These are phyloP conservation scores for Orientallactaga sibirica DNA, from an alignment of 2,797 vertebrate genomes.

Conservation along the genomic window DNA sequence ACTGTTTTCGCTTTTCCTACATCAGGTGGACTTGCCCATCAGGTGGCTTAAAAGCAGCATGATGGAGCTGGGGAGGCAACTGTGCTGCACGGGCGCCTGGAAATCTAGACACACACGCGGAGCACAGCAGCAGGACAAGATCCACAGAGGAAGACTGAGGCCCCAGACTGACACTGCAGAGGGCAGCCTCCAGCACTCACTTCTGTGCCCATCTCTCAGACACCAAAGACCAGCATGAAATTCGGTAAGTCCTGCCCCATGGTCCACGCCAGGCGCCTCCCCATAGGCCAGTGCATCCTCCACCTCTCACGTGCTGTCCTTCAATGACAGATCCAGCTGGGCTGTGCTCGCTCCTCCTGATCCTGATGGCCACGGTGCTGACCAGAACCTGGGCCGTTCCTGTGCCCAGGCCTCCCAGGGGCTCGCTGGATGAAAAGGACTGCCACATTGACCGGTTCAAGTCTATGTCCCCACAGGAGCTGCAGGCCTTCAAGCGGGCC, in stretches of 20 bases:
- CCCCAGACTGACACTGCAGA: not conserved
- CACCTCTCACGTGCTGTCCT: not conserved
- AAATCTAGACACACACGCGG: not conserved
- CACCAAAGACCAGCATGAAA: too few relatives aligned
- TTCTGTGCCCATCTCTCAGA: not conserved
- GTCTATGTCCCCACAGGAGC: slow-evolving; percentile 60
- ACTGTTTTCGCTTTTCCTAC: slow-evolving; percentile 67
- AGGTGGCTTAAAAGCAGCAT: slow-evolving; percentile 49
- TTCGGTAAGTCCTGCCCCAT: too few relatives aligned
- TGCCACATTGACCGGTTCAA: slow-evolving; percentile 60
- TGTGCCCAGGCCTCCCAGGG: rapidly evolving
- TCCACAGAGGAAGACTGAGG: not conserved
- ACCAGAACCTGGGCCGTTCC: not conserved
- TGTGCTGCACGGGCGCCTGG: rapidly evolving
- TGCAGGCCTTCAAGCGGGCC: slow-evolving; percentile 58
- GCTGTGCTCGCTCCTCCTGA: not conserved
- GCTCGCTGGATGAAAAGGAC: not conserved
- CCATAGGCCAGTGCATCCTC: not conserved
- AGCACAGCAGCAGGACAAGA: not conserved
- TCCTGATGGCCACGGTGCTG: not conserved
- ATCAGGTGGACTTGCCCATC: slow-evolving; percentile 22
- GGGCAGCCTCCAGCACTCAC: not conserved
- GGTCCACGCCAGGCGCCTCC: too few relatives aligned
- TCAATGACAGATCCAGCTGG: rapidly evolving
- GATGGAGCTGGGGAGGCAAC: not conserved